These are phyloP conservation scores for Nycticorax nycticorax DNA, from an alignment of 2,113 vertebrate genomes.

Conservation along the genomic window DNA sequence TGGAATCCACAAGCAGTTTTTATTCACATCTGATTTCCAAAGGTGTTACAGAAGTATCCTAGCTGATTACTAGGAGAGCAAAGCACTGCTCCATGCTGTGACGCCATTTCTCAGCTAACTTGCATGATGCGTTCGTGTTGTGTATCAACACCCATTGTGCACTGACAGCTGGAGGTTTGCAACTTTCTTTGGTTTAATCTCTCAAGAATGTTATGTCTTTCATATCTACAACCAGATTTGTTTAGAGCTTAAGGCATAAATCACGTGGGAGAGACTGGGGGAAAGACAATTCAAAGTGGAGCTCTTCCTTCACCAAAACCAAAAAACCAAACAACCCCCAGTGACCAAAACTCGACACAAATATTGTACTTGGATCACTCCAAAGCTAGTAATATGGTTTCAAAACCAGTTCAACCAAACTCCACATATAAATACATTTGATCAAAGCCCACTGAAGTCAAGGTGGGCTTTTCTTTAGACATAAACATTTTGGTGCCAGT, in stretches of 20 bases:
- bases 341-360: background rate
- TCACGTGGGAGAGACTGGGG: background rate
- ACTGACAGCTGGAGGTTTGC: background rate
- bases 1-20: background rate
- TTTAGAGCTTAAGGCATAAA: background rate
- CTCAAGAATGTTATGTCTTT: background rate
- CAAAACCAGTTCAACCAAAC: background rate
- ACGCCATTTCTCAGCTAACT: background rate
- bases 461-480: background rate
- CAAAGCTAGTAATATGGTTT: background rate
- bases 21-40: background rate
- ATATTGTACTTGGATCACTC: background rate
- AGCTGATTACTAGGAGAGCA: background rate
- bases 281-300: background rate
- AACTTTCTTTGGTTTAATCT: background rate
- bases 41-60: background rate
- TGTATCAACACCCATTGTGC: accelerated
- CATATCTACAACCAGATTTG: background rate
- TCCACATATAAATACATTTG: background rate
- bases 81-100: background rate
- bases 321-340: background rate
- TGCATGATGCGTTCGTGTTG: background rate
- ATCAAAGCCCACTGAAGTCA: background rate
- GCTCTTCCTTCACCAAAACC: background rate
- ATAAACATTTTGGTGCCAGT: background rate